phyloP scores from a whole-genome alignment of 2,797 vertebrate genomes.

The Falco naumanni region DNA sequence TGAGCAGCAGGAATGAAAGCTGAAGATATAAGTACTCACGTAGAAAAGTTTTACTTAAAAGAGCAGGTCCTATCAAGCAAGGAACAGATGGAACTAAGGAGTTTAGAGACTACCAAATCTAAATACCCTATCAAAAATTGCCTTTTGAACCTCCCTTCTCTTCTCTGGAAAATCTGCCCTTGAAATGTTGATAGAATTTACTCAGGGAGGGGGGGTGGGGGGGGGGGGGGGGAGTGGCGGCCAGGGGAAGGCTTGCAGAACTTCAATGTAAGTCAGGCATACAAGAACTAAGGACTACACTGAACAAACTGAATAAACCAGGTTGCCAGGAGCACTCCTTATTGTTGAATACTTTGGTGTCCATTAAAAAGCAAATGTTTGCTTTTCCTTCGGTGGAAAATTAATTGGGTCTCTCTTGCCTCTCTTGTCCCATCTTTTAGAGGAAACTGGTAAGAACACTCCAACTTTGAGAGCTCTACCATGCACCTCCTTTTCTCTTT shows the following conservation, averaged over 20 bases:
- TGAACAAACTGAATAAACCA: not conserved
- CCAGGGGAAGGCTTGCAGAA: not conserved
- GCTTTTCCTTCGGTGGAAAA: not conserved
- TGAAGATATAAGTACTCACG: not conserved
- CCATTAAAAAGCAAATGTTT: not conserved
- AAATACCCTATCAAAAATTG: not conserved
- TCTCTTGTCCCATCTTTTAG: not conserved
- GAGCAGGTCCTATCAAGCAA: not conserved
- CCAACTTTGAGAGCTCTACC: not conserved
- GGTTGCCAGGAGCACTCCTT: not conserved
- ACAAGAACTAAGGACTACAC: not conserved
- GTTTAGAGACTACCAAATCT: not conserved
- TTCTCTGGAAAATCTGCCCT: not conserved
- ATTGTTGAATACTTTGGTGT: not conserved
- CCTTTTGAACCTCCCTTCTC: not conserved
- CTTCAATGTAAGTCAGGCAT: not conserved
- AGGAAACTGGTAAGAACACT: not conserved
- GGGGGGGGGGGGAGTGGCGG: no score
- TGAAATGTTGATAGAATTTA: not conserved
- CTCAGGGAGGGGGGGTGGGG: no score
- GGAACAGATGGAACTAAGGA: not conserved
- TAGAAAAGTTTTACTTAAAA: not conserved
- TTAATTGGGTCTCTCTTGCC: not conserved
- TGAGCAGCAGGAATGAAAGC: not conserved
- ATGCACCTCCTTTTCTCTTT: not conserved